phyloP scores from a whole-genome alignment of 2,888 invertebrate genomes.

The Cordilura impudica region DNA sequence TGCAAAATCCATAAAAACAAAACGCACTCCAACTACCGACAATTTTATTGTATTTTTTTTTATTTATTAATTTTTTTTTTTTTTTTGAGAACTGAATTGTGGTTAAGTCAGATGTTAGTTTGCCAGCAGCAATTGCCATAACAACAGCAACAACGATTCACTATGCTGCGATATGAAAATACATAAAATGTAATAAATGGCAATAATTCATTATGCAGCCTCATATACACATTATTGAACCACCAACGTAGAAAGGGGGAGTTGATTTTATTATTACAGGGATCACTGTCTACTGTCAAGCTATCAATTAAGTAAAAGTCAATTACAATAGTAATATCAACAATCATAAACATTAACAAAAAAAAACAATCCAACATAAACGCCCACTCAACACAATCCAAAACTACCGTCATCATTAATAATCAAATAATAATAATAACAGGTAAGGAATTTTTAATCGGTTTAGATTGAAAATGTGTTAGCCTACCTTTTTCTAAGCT shows the following conservation, averaged over 20 bases:
- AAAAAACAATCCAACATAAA: not conserved
- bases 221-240: not conserved
- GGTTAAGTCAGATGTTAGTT: not conserved
- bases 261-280: constrained; percentile 17
- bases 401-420: not conserved
- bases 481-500: not conserved
- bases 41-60: not conserved
- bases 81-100: not conserved
- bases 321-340: constrained; percentile 18
- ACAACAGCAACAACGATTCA: constrained; percentile 11
- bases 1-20: not conserved
- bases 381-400: constrained; percentile 30
- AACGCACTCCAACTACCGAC: not conserved
- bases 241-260: constrained; percentile 42
- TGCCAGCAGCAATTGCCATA: not conserved
- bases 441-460: not conserved
- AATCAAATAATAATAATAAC: not conserved
- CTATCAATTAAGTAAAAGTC: constrained; percentile 60
- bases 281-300: constrained; percentile 45
- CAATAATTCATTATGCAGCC: constrained; percentile 52
- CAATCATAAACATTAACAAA: not conserved
- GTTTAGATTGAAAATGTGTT: not conserved
- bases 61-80: not conserved
- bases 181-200: constrained; percentile 30
- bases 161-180: not conserved